Percentiles rank a stretch among this genome's conserved stretches.
These are phyloP conservation scores for Bombus terrestris DNA, from an alignment of 1,140 invertebrate genomes.

Conservation along the genomic window DNA sequence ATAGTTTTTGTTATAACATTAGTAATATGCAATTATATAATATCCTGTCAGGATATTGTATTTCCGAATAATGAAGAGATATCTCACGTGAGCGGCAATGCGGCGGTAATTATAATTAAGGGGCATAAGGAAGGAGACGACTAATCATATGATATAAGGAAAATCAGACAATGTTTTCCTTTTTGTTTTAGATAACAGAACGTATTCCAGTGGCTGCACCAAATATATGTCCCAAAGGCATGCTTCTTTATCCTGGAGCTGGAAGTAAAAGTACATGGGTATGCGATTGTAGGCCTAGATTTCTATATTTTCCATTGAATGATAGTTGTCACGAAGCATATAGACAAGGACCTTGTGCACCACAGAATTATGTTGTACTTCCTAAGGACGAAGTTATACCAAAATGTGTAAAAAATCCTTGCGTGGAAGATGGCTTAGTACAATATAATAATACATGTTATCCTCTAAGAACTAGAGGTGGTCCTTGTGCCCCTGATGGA, in stretches of 20 bases:
- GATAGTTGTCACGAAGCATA: slow-evolving; percentile 86
- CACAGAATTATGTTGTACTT: slow-evolving; percentile 84
- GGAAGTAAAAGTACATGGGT: slow-evolving; percentile 84
- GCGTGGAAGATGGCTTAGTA: slow-evolving; percentile 81
- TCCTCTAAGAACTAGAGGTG: slow-evolving; percentile 75
- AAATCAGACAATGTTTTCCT: not conserved
- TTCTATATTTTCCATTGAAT: slow-evolving; percentile 84
- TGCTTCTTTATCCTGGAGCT: slow-evolving; percentile 86
- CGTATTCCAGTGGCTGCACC: slow-evolving; percentile 83
- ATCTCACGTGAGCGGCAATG: slow-evolving; percentile 57
- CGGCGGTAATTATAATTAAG: slow-evolving; percentile 52
- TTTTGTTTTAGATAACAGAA: slow-evolving; percentile 61
- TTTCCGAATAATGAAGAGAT: slow-evolving; percentile 66
- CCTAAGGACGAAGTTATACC: slow-evolving; percentile 82
- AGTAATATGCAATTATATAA: slow-evolving; percentile 39
- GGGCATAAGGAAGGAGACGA: not conserved
- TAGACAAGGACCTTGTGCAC: slow-evolving; percentile 85
- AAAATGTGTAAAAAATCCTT: slow-evolving; percentile 85
- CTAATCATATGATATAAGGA: not conserved
- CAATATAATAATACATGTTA: slow-evolving; percentile 82
- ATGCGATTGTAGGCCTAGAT: slow-evolving; percentile 86
- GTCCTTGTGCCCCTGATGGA: slow-evolving; percentile 74
- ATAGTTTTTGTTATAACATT: slow-evolving; percentile 37
- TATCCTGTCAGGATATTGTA: slow-evolving; percentile 66
- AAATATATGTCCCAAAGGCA: slow-evolving; percentile 84